Base-by-base conservation (phyloP, 2,888 invertebrate genomes). In the Zeuzera pyrina region DNA sequence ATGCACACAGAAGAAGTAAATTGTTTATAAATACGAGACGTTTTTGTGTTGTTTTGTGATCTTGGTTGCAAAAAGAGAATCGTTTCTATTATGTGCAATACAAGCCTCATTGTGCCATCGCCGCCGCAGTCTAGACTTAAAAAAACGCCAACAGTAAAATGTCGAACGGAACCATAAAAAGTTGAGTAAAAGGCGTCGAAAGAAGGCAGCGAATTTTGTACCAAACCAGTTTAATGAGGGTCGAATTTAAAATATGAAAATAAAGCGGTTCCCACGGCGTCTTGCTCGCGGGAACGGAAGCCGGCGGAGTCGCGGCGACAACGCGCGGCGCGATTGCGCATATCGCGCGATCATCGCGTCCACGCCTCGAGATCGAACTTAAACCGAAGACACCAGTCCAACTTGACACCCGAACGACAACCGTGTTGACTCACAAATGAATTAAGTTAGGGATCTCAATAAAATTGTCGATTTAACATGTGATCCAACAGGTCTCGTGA, bases 141-240 rank as follows among this genome's bases (percentile, higher is more conserved):
- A 65, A 67, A 64, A 66, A 64, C 63, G 66, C 68, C 66, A 68
- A 70, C 76, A 72, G 72, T 72, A 71, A 63, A 77, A 79, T 28
- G 74, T 81, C 73, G 78, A 79, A 78, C 78, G 77, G 81, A 79
- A 74, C 77, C 67, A 79, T 76, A 81, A 81, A 81, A 81, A 78
- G 74, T 74, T 70, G 77, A 79, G 83, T 78, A 79, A 81, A 81
- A 83, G 79, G 79, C 81, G 81, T 73, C 79, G 79, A 81, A 81
- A 79, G 78, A 69, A 79, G 81, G 81, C 83, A 79, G 81, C 79
- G 69, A 81, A 81, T 83, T 78, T 83, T 79, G 72, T 79, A 65
- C 65, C 62, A 72, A 83, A 83, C 83, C 79, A 64, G 83, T 83
- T 83, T 83, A 81, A 81, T 83, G 83, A 77, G 83, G 83, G 79